Evolutionary conservation across 2,113 vertebrate species (phyloP).

Genomic region (Heteronetta atricapilla): DNA sequence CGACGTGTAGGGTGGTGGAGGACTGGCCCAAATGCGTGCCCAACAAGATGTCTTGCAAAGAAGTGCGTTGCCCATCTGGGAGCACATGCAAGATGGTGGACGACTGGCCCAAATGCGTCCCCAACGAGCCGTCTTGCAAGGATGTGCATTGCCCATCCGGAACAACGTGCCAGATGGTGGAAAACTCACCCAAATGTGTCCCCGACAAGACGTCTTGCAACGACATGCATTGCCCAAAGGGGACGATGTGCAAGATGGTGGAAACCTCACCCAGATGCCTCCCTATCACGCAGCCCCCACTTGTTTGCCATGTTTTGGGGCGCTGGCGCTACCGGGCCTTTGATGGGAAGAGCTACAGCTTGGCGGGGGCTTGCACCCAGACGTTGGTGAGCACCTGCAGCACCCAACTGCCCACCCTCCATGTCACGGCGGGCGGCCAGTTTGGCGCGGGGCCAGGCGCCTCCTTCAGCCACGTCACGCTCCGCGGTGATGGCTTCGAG

Average conservation of each 20-base stretch:
- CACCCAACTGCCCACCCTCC: accelerated
- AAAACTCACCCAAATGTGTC: background rate
- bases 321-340: background rate
- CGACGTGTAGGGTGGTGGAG: background rate
- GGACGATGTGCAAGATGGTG: background rate
- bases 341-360: background rate
- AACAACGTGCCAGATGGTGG: background rate
- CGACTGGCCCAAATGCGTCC: background rate
- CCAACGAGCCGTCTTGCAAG: background rate
- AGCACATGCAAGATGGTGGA: background rate
- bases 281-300: accelerated
- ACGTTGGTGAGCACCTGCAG: background rate
- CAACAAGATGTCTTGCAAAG: background rate
- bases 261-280: background rate
- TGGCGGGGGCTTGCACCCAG: background rate
- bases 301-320: background rate
- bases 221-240: accelerated
- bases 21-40: background rate
- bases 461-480: background rate
- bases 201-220: background rate
- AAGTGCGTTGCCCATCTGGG: background rate
- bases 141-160: background rate
- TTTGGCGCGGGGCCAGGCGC: background rate
- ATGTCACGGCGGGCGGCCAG: background rate
- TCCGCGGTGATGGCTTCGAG: background rate